Base-by-base conservation (phyloP, 2,888 invertebrate genomes). In the Aphodius sticticus region DNA sequence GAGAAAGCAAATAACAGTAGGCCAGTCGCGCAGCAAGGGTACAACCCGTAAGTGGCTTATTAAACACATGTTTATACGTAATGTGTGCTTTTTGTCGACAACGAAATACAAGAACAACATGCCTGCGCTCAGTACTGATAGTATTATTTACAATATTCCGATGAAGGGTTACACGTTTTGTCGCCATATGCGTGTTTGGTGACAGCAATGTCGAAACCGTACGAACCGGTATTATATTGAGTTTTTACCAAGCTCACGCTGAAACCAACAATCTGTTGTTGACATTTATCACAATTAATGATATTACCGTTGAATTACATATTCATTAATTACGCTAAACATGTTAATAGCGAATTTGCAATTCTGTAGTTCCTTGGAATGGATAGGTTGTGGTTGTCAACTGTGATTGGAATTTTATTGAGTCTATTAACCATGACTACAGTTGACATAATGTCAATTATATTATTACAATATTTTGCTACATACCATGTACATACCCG, bases 301-400 rank as follows among this genome's bases (percentile, higher is more conserved):
- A n/a, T 74, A 74, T n/a, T 35, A 36, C 74, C 35, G 36, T 35
- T 36, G n/a, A 36, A 74, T 74, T 74, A 36, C 74, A 74, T 74
- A 74, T 74, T 74, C 74, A 74, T 74, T 74, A 74, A 74, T 74
- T 74, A 74, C 26, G 35, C 9, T 35, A 35, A 74, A 74, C 36
- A 74, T 74, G 74, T 74, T 74, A 74, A 74, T 74, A 36, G 35
- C n/a, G 9, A 74, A 74, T 74, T 74, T 74, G 74, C 74, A 74
- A 74, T 74, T 74, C 74, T 26, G 35, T 36, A 74, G 7, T 53
- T 53, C 53, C 53, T 53, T 53, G 53, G 53, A 53, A 53, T 53
- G 7, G 53, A 53, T 12, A 26, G 26, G 26, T 26, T 26, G 26
- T 26, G 26, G 26, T 12, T 53, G 53, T 12, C 53, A 53, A 53